These are phyloP conservation scores for Ceratoteleas bidentatus DNA, from an alignment of 1,140 invertebrate genomes.

Conservation along the genomic window DNA sequence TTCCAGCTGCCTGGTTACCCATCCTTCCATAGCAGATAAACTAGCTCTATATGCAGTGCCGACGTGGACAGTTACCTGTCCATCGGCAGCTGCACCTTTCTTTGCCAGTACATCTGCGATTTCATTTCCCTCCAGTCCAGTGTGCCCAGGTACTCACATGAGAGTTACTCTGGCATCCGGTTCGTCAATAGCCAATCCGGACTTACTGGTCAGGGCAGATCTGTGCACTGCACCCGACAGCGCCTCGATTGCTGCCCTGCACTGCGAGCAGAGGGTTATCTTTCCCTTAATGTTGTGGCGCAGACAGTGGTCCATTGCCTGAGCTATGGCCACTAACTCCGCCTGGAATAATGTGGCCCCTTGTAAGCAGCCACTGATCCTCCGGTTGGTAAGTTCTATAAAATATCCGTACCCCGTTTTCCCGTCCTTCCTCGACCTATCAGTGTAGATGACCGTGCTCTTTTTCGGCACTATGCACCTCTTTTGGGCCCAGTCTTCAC, in stretches of 20 bases:
- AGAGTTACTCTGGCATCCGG: neutral
- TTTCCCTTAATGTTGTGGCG: neutral
- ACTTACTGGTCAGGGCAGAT: neutral
- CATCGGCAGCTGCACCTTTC: neutral
- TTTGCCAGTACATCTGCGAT: slow-evolving; percentile 1
- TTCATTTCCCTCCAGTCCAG: slow-evolving; percentile 2
- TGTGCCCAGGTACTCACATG: slow-evolving; percentile 3
- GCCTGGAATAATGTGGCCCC: slow-evolving; percentile 2
- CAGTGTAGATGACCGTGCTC: slow-evolving; percentile 1
- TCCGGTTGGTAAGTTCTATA: neutral
- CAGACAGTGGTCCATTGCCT: slow-evolving; percentile 4
- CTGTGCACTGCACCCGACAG: neutral
- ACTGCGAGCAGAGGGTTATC: neutral
- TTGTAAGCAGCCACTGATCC: neutral
- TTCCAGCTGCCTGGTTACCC: neutral
- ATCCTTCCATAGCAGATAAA: neutral
- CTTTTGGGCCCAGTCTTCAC: neutral
- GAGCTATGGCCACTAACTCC: slow-evolving; percentile 2
- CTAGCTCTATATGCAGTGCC: neutral
- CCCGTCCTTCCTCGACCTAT: neutral
- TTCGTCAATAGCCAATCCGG: neutral
- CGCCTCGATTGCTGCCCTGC: slow-evolving; percentile 1
- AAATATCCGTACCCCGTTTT: neutral
- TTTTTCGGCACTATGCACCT: neutral
- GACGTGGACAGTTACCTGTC: neutral